A percentile compares a stretch with the other conserved stretches of the same genome.
phyloP scores from a whole-genome alignment of 2,888 invertebrate species.

The Octonoba sinensis region DNA sequence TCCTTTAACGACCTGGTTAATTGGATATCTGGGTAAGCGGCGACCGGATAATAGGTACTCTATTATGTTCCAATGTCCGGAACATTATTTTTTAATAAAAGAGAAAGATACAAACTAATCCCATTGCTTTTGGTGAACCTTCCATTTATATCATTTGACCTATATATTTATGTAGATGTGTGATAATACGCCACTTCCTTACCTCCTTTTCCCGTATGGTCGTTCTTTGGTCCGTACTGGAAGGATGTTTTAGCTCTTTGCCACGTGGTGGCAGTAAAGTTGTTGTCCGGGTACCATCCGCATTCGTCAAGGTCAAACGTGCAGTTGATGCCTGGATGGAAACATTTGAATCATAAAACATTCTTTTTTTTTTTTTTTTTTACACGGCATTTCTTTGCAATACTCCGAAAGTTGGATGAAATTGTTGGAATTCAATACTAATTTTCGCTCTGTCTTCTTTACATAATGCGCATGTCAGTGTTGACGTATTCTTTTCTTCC shows the following conservation, averaged over 20 bases:
- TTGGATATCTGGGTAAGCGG: no score
- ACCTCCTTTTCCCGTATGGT: conserved; percentile 57
- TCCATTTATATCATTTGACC: background rate
- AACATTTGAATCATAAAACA: background rate
- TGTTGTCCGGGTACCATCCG: conserved; percentile 59
- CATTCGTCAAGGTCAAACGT: conserved; percentile 61
- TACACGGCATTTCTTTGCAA: no score
- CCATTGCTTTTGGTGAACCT: background rate
- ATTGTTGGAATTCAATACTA: no score
- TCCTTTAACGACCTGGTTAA: no score
- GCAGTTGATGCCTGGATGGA: conserved; percentile 52
- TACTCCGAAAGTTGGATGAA: no score
- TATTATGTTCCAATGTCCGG: no score
- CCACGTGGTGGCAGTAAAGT: conserved; percentile 20
- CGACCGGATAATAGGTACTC: no score
- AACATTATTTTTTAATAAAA: no score
- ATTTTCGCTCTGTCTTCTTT: no score
- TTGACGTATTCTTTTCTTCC: no score
- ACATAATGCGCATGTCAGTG: no score
- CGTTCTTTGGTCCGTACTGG: conserved; percentile 37
- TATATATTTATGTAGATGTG: background rate
- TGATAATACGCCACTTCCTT: background rate
- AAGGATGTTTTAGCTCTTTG: conserved; percentile 11
- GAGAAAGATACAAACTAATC: no score
- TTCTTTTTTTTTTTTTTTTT: background rate